Percentiles rank a stretch among this genome's conserved stretches.
Conservation (phyloP, 2,797 vertebrate species). For the Diglossa cyanea region DNA sequence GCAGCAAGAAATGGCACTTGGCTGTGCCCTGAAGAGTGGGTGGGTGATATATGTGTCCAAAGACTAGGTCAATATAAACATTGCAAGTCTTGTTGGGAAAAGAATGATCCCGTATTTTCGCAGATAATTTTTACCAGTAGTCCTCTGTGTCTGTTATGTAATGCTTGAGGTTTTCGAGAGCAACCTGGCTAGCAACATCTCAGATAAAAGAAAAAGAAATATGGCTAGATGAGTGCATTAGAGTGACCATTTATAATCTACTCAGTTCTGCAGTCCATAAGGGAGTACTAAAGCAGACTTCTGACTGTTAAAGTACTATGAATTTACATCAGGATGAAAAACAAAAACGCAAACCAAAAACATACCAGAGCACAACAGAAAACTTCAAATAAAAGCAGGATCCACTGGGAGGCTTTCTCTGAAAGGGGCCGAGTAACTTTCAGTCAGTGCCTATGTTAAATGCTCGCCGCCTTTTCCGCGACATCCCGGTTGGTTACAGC, state of each 20-base stretch:
- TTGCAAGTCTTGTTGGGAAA: background rate
- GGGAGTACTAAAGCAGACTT: background rate
- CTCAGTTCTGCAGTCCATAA: background rate
- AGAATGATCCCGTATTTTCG: fast-evolving
- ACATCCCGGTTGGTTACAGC: fast-evolving
- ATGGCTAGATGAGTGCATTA: background rate
- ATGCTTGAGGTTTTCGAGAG: background rate
- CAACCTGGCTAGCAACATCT: background rate
- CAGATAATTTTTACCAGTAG: background rate
- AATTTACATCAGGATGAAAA: background rate
- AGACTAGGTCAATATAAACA: background rate
- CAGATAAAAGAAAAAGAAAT: background rate
- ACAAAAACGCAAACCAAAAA: too few species aligned
- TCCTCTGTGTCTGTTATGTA: background rate
- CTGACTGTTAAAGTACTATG: background rate
- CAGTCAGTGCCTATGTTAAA: fast-evolving
- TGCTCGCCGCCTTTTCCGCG: fast-evolving
- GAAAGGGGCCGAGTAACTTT: fast-evolving
- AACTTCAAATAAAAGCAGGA: background rate
- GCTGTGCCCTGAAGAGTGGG: background rate
- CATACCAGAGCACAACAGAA: too few species aligned
- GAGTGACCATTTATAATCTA: background rate
- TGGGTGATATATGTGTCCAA: background rate
- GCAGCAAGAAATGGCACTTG: background rate
- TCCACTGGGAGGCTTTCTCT: background rate